Percentiles rank a stretch among this genome's conserved stretches.
phyloP scores from a whole-genome alignment of 1,140 invertebrate species.

The Rhopalosiphum padi region DNA sequence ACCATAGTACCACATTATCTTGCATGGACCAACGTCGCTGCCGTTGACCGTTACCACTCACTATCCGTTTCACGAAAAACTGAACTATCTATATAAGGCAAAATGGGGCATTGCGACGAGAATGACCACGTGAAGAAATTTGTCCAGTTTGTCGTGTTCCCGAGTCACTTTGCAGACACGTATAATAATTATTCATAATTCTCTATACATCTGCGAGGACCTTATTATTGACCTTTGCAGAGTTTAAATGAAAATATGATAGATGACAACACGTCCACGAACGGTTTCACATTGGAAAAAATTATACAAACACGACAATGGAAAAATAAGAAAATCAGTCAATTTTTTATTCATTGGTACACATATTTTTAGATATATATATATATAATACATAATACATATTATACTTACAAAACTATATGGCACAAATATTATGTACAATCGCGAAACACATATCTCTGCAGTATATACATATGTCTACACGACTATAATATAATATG shows the following conservation, averaged over 20 bases:
- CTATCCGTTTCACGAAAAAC: too few relatives aligned
- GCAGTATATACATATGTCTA: background rate
- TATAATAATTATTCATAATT: too few relatives aligned
- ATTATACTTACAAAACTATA: constrained; percentile 47
- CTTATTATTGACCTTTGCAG: too few relatives aligned
- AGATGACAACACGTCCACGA: background rate
- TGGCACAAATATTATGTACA: constrained; percentile 39
- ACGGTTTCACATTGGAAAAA: background rate
- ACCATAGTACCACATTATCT: too few relatives aligned
- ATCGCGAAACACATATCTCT: background rate
- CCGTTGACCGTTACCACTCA: too few relatives aligned
- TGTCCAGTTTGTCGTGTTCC: too few relatives aligned
- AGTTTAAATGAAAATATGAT: background rate
- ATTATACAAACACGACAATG: background rate
- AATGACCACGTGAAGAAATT: too few relatives aligned
- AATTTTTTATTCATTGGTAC: constrained; percentile 48
- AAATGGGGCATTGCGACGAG: too few relatives aligned
- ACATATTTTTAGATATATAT: background rate
- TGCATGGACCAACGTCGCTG: too few relatives aligned
- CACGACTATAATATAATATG: background rate
- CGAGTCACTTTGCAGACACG: too few relatives aligned
- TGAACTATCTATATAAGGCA: too few relatives aligned
- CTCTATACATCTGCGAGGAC: too few relatives aligned
- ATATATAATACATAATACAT: background rate
- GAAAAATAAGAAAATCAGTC: constrained; percentile 42